Evolutionary conservation across 2,888 invertebrate genomes (phyloP), one percentile per base, ranked within the genome.

Genomic region (Thymelicus acteon): DNA sequence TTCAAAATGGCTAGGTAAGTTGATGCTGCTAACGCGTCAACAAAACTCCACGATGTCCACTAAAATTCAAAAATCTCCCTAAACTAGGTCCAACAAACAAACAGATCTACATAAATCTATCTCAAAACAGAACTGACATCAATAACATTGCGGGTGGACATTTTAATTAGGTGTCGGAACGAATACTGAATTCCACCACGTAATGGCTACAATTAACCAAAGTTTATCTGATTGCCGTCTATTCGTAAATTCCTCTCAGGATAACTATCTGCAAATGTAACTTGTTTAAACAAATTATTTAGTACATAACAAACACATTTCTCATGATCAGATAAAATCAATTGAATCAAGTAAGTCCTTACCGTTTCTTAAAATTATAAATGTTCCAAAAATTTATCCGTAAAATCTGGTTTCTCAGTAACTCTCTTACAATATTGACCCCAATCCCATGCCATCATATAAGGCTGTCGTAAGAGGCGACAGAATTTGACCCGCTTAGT

Each of bases 151-250:
- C 13, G 4, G 7, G 12, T 10, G 8, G 62, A 68, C 62, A 62
- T 68, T 68, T 68, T 68, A 68, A 68, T 68, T 68, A 68, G 68
- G 52, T 62, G 57, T 62, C 48, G 58, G 44, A 12, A 52, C 57
- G 47, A 15, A 68, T 47, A 62, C 61, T 68, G 15, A 54, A 62
- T 68, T 54, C 44, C n/a, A 12, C 13, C 13, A 10, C 40, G 61
- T 62, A 68, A 68, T 62, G n/a, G 62, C 31, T 68, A 62, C 62
- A 68, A 68, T 62, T 67, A 67, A 67, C 61, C 44, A 61, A n/a
- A 61, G 40, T 67, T 68, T 68, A 68, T 68, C 68, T 62, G 68
- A 62, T 68, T 57, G 61, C 62, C 19, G 62, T 57, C 62, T 68
- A 57, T 68, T 68, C 62, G 68, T 62, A 62, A 52, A 68, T 68